A percentile compares a stretch with the other conserved stretches of the same genome.
phyloP scores from a whole-genome alignment of 2,113 vertebrate species.

The Sardina pilchardus region DNA sequence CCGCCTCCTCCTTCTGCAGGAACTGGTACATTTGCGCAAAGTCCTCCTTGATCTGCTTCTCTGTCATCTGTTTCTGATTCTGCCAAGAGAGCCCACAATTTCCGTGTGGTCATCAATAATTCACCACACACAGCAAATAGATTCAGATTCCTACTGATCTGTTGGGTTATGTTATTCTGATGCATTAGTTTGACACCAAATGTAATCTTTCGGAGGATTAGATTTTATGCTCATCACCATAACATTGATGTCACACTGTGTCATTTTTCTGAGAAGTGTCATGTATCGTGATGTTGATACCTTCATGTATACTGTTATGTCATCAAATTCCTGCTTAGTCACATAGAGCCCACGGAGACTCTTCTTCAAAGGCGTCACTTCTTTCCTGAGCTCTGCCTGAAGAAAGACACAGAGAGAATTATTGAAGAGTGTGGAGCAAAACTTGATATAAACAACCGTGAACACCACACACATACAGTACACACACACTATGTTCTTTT shows the following conservation, averaged over 20 bases:
- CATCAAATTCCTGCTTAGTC: constrained; percentile 75
- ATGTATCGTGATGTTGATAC: constrained; percentile 68
- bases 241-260: neutral
- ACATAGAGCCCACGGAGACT: constrained; percentile 71
- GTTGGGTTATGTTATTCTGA: neutral
- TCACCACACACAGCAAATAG: too few species aligned
- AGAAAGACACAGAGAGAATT: neutral
- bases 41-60: constrained; percentile 65
- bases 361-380: constrained; percentile 71
- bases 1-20: constrained; percentile 64
- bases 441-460: neutral
- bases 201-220: neutral
- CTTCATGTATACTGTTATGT: constrained; percentile 75
- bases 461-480: too few species aligned
- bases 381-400: constrained; percentile 67
- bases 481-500: too few species aligned
- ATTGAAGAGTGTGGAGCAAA: neutral
- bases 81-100: constrained; percentile 28
- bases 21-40: constrained; percentile 68
- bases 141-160: neutral
- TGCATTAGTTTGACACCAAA: neutral
- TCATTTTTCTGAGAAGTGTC: constrained; percentile 2
- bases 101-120: neutral
- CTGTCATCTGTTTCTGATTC: constrained; percentile 69
- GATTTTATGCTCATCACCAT: neutral